Base-by-base conservation (phyloP, 2,113 vertebrate genomes). In the Fukomys damarensis region DNA sequence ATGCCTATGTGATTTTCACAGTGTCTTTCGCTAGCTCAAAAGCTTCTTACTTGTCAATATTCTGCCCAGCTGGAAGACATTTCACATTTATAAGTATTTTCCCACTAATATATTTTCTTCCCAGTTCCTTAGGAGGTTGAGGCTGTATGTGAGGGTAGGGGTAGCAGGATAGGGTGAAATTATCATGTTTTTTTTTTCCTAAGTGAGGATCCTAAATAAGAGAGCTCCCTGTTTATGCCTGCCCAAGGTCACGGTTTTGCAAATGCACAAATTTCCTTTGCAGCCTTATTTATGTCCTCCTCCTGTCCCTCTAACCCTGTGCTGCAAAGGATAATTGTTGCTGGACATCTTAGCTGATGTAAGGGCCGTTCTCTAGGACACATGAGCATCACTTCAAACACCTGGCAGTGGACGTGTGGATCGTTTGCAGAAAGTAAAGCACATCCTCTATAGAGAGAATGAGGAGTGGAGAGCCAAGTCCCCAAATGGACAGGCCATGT, bases 121-220 rank as follows among this genome's bases (percentile, higher is more conserved):
- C 38, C 6, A 54, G 12, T 86, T 91, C 7, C 35, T 86, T 72
- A 94, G 16, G 19, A 14, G 32, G 24, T 1, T 77, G 43, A 65
- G 61, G 20, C 2, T 26, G 26, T 2, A 6, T 26, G 11, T 82
- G 43, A 35, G 38, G 22, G 17, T 66, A 17, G 30, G 22, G 24
- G 5, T 7, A 5, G 35, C 19, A 14, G 28, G 2, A 70, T 58
- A 82, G 43, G 30, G 17, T 58, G 11, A 5, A 93, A 86, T 30
- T 74, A 17, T 72, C 6, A 16, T 52, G n/a, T 65, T 59, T 54
- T 90, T 86, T 59, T 88, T 94, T 95, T 96, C 58, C 56, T 81
- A 80, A 84, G 35, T 54, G 83, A 85, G 30, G 74, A 30, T 26
- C 58, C 2, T 58, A 74, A 58, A 10, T 41, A 52, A 3, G 91